phyloP scores from a whole-genome alignment of 2,113 vertebrate genomes.

The Sorex araneus region DNA sequence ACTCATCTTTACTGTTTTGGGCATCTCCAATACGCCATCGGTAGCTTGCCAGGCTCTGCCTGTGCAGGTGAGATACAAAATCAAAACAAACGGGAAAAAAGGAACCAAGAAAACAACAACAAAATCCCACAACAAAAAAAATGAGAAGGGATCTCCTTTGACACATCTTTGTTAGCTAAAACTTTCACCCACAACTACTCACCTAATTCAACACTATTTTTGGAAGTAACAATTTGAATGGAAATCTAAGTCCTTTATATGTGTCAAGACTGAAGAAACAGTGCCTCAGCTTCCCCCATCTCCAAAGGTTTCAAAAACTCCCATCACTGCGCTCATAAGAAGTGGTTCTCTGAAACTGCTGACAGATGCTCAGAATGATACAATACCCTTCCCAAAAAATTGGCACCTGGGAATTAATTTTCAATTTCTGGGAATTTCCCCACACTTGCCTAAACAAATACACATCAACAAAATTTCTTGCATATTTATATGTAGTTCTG shows the following conservation, averaged over 20 bases:
- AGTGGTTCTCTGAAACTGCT: neutral
- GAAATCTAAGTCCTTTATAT: constrained; percentile 45
- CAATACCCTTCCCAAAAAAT: neutral
- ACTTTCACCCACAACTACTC: neutral
- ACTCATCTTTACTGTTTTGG: too few species aligned
- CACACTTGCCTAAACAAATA: neutral
- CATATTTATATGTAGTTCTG: neutral
- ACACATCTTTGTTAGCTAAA: neutral
- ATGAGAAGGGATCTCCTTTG: neutral
- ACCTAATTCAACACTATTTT: constrained; percentile 43
- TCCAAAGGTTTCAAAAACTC: constrained; percentile 28
- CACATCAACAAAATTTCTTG: neutral
- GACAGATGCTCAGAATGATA: constrained; percentile 5
- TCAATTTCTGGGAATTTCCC: constrained; percentile 1
- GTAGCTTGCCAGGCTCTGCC: too few species aligned
- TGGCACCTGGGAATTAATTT: neutral
- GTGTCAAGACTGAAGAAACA: constrained; percentile 34
- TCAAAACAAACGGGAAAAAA: too few species aligned
- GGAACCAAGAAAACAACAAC: too few species aligned
- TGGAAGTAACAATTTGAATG: constrained; percentile 39
- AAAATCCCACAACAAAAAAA: too few species aligned
- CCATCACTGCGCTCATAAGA: neutral
- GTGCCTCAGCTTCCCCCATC: constrained; percentile 36
- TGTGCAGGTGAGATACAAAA: too few species aligned
- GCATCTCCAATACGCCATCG: too few species aligned